Conservation (phyloP, 2,888 invertebrate genomes). For the Parnassius mnemosyne region DNA sequence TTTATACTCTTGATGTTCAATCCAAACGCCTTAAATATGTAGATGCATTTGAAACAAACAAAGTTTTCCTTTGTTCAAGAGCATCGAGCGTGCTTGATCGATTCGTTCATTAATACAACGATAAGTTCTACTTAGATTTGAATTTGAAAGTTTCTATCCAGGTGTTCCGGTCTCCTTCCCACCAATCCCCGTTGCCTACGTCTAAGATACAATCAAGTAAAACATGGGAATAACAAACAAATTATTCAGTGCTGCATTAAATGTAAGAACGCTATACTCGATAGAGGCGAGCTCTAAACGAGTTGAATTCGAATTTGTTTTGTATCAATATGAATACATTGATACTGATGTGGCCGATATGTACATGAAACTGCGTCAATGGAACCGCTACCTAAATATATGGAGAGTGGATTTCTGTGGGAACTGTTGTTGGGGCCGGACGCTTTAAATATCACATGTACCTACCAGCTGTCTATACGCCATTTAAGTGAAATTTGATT, state of each 20-base stretch:
- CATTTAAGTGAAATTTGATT: slow-evolving; percentile 35
- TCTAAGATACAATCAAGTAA: slow-evolving; percentile 27
- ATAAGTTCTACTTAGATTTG: slow-evolving; percentile 48
- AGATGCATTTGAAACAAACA: slow-evolving; percentile 31
- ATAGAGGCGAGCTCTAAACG: slow-evolving; percentile 23
- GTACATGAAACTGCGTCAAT: slow-evolving; percentile 34
- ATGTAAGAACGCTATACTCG: slow-evolving; percentile 24
- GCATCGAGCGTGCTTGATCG: slow-evolving; percentile 37
- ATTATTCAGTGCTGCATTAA: slow-evolving; percentile 28
- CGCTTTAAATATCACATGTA: slow-evolving; percentile 16
- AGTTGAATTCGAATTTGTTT: slow-evolving; percentile 37
- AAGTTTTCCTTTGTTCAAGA: slow-evolving; percentile 37
- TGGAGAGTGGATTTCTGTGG: slow-evolving; percentile 20
- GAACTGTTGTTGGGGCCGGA: slow-evolving; percentile 15
- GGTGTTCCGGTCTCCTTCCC: slow-evolving; percentile 42
- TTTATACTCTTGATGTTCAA: not conserved
- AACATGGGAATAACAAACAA: slow-evolving; percentile 31
- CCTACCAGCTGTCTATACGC: slow-evolving; percentile 19
- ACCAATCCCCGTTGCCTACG: slow-evolving; percentile 23
- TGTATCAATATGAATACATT: slow-evolving; percentile 36
- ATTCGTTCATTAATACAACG: slow-evolving; percentile 51
- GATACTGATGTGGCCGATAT: slow-evolving; percentile 37
- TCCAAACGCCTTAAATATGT: slow-evolving; percentile 9
- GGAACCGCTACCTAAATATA: slow-evolving; percentile 24
- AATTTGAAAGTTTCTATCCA: slow-evolving; percentile 60